Evolutionary conservation across 2,888 invertebrate species (phyloP).

Genomic region (Brachycybe producta): DNA sequence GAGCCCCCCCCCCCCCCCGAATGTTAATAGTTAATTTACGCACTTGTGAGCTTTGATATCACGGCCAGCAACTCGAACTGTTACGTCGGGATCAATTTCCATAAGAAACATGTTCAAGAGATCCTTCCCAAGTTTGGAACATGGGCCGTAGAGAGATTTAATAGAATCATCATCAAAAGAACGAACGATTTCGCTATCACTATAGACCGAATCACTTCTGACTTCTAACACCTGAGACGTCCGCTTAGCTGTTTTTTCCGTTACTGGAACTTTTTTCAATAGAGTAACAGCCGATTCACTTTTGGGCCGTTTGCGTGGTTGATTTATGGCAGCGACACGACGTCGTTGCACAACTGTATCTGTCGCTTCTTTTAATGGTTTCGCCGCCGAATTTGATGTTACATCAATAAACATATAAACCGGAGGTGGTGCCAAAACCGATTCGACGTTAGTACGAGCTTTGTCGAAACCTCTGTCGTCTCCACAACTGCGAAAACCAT

Average conservation of each 20-base stretch:
- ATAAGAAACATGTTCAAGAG: slow-evolving; percentile 79
- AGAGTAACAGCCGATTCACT: slow-evolving; percentile 12
- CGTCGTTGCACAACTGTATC: slow-evolving; percentile 1
- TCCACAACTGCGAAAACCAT: no score
- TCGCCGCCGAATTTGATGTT: neutral
- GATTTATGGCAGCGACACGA: neutral
- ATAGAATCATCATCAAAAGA: slow-evolving; percentile 19
- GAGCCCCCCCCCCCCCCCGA: no score
- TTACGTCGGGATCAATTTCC: slow-evolving; percentile 77
- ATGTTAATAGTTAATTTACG: slow-evolving; percentile 8
- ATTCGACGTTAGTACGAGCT: no score
- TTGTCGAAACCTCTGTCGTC: no score
- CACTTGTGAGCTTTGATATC: slow-evolving; percentile 72
- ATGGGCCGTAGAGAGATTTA: slow-evolving; percentile 27
- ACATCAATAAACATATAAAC: slow-evolving; percentile 20
- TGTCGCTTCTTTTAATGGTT: neutral
- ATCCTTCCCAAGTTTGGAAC: slow-evolving; percentile 65
- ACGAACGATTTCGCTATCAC: slow-evolving; percentile 19
- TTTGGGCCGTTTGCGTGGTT: neutral
- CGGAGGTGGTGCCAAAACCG: slow-evolving; percentile 1
- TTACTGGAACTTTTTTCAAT: neutral
- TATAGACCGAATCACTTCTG: neutral
- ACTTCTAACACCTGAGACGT: neutral
- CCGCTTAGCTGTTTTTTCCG: slow-evolving; percentile 6
- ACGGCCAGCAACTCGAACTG: slow-evolving; percentile 67